A percentile compares a stretch with the other conserved stretches of the same genome.
Conservation (phyloP, 2,113 vertebrate genomes). For the Formicarius rufipectus region DNA sequence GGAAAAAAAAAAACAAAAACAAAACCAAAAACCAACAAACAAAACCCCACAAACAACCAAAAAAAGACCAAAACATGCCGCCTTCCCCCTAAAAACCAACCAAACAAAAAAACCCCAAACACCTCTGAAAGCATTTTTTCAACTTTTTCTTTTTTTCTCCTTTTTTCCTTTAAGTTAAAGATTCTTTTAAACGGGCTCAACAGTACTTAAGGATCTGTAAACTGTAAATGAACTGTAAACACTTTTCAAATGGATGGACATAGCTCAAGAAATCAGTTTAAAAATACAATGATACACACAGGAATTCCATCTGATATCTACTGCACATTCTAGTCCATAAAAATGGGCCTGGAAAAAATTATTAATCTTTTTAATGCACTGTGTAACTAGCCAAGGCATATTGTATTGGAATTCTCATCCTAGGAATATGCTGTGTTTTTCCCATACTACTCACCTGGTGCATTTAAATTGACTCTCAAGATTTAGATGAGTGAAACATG, state of each 20-base stretch:
- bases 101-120: no score
- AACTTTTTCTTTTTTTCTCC: neutral
- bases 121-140: neutral
- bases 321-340: neutral
- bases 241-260: neutral
- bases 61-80: no score
- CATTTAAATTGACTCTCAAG: neutral
- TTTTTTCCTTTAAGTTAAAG: neutral
- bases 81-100: no score
- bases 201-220: neutral
- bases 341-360: neutral
- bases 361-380: neutral
- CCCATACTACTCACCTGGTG: neutral
- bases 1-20: no score
- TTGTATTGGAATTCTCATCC: neutral
- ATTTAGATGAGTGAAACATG: neutral
- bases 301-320: neutral
- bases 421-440: neutral
- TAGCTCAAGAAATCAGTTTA: neutral
- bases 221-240: neutral
- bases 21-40: no score
- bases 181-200: neutral
- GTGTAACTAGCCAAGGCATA: neutral
- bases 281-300: neutral
- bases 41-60: no score